These are phyloP conservation scores for Theonella swinhoei DNA, from an alignment of 37 sponge, comb jelly and placozoan species.

Conservation along the genomic window DNA sequence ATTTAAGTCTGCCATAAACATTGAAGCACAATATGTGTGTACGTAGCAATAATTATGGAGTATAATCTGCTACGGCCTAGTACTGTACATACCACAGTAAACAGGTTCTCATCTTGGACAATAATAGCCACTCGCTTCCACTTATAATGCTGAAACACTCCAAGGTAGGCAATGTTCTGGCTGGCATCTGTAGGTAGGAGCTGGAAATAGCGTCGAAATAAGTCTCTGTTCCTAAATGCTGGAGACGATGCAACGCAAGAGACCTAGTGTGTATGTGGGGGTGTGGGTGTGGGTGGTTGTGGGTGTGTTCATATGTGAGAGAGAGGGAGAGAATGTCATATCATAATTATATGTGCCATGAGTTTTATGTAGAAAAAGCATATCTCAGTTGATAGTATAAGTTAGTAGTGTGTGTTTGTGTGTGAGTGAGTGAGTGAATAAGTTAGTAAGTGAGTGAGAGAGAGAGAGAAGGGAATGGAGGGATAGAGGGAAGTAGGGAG, in stretches of 20 bases:
- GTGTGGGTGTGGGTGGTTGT: background rate
- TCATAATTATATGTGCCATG: no score
- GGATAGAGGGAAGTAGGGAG: background rate
- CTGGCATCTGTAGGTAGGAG: constrained; percentile 8
- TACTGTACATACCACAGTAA: constrained; percentile 14
- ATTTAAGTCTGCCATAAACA: no score
- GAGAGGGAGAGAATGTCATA: background rate
- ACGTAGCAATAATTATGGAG: no score
- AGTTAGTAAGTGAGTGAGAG: background rate
- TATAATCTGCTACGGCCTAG: no score
- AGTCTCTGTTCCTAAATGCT: background rate
- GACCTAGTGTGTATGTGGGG: no score
- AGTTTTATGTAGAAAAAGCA: no score
- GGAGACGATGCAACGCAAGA: constrained; percentile 23
- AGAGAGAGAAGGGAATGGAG: background rate
- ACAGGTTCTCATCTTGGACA: constrained; percentile 16
- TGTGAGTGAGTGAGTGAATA: background rate
- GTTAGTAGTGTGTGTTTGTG: no score
- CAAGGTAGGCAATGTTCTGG: background rate
- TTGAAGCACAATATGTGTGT: no score
- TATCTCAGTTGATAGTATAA: no score
- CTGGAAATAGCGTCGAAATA: constrained; percentile 7
- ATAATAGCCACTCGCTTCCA: constrained; percentile 18
- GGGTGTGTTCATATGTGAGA: background rate
- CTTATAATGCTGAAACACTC: background rate